Conservation (phyloP, 2,113 vertebrate genomes). For the Cyprinodon tularosa region DNA sequence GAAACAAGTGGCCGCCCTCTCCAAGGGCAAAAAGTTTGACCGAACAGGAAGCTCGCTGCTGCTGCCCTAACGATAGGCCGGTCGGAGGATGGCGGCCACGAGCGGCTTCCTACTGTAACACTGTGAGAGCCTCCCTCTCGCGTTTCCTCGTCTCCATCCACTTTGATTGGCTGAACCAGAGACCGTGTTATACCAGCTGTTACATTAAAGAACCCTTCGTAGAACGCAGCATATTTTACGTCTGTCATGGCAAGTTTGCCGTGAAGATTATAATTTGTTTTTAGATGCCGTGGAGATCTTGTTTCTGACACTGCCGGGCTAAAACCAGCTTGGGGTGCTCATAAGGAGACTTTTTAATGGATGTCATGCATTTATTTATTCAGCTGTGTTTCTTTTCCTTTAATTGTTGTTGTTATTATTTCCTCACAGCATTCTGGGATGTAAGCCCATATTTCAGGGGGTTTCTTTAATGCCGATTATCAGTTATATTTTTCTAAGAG, state of each 20-base stretch:
- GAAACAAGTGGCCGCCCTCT: slow-evolving; percentile 97
- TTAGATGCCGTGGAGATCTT: slow-evolving; percentile 46
- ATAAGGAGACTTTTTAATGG: slow-evolving; percentile 66
- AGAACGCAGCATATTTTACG: slow-evolving; percentile 65
- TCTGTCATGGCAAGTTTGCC: slow-evolving; percentile 62
- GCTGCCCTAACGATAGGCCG: slow-evolving; percentile 85
- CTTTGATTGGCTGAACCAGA: slow-evolving; percentile 54
- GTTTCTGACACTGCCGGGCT: slow-evolving; percentile 71
- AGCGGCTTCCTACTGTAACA: slow-evolving; percentile 74
- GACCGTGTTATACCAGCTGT: slow-evolving; percentile 50
- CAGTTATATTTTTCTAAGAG: slow-evolving; percentile 78
- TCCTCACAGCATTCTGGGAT: slow-evolving; percentile 60
- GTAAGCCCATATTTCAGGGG: slow-evolving; percentile 58
- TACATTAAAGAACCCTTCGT: slow-evolving; percentile 52
- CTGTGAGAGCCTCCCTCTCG: slow-evolving; percentile 81
- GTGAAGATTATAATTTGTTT: slow-evolving; percentile 45
- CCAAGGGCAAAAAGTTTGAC: slow-evolving; percentile 99
- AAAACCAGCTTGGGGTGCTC: slow-evolving; percentile 63
- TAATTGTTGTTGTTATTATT: slow-evolving; percentile 54
- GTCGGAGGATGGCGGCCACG: slow-evolving; percentile 45
- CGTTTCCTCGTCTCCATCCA: slow-evolving; percentile 60
- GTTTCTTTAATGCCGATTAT: slow-evolving; percentile 68
- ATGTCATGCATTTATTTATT: slow-evolving; percentile 79
- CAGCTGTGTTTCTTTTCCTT: slow-evolving; percentile 67
- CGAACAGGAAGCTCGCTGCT: slow-evolving; percentile 91